These are phyloP conservation scores for Caranx melampygus DNA, from an alignment of 2,113 vertebrate genomes.

Conservation along the genomic window DNA sequence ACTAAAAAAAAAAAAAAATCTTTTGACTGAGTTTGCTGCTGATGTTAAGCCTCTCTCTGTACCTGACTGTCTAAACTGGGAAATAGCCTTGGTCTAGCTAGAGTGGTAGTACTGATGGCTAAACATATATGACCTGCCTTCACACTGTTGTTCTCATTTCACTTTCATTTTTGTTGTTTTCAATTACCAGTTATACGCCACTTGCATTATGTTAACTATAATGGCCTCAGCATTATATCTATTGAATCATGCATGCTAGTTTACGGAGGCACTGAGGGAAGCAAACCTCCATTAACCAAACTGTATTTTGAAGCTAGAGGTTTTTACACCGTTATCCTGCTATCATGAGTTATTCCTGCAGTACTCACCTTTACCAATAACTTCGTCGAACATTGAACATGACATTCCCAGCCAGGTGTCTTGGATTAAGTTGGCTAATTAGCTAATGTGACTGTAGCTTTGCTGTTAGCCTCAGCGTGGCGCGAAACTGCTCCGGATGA, in stretches of 20 bases:
- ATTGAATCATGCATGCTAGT: background rate
- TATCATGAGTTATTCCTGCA: background rate
- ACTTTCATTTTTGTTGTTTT: background rate
- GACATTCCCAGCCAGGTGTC: background rate
- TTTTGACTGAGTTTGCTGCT: background rate
- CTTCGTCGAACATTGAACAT: background rate
- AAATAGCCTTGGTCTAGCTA: background rate
- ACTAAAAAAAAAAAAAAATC: background rate
- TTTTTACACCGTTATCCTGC: background rate
- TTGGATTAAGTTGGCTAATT: background rate
- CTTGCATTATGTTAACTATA: background rate
- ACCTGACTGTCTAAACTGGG: background rate
- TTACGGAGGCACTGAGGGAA: background rate
- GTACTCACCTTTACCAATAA: conserved; percentile 1
- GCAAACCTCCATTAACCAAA: background rate
- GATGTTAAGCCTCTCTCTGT: background rate
- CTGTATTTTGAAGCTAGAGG: background rate
- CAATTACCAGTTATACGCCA: background rate
- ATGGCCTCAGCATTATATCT: background rate
- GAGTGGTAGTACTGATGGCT: background rate
- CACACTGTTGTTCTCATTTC: background rate
- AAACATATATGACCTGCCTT: too few relatives aligned
- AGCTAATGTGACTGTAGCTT: background rate
- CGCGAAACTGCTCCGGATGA: conserved; percentile 12
- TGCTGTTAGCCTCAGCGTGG: background rate